phyloP scores from a whole-genome alignment of 1,140 invertebrate species.

The Neomicropteryx cornuta region DNA sequence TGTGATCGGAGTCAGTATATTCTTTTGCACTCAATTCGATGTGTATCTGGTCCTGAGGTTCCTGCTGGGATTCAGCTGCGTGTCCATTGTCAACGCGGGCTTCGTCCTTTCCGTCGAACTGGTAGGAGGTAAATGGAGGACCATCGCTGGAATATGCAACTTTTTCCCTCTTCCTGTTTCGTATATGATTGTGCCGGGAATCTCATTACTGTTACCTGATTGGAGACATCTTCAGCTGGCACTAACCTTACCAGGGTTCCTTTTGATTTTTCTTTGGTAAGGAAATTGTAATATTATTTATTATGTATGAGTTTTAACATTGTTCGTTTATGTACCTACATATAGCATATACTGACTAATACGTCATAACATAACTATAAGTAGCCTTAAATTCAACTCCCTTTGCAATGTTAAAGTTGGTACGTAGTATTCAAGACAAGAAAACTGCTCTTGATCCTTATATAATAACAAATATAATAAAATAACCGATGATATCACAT shows the following conservation, averaged over 20 bases:
- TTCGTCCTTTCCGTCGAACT: constrained; percentile 61
- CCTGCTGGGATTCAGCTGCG: constrained; percentile 54
- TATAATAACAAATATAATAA: no score
- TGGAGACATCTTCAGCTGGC: constrained; percentile 64
- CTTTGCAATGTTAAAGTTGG: no score
- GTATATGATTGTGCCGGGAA: constrained; percentile 58
- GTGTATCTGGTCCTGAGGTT: constrained; percentile 50
- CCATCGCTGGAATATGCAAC: constrained; percentile 60
- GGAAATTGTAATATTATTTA: constrained; percentile 10
- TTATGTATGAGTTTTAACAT: no score
- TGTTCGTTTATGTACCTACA: no score
- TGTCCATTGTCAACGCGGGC: constrained; percentile 60
- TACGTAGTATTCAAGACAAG: no score
- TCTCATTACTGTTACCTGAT: constrained; percentile 58
- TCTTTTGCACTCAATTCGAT: constrained; percentile 51
- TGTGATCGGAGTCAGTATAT: constrained; percentile 43
- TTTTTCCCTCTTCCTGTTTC: constrained; percentile 59
- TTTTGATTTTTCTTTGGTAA: constrained; percentile 55
- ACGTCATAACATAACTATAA: not conserved
- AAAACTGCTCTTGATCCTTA: no score
- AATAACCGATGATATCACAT: no score
- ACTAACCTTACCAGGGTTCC: constrained; percentile 55
- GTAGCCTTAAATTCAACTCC: no score
- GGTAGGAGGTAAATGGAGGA: constrained; percentile 63
- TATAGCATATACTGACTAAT: constrained; percentile 1